A percentile compares a stretch with the other conserved stretches of the same genome.
These are phyloP conservation scores for Protodeltote pygarga DNA, from an alignment of 2,888 invertebrate genomes.

Conservation along the genomic window DNA sequence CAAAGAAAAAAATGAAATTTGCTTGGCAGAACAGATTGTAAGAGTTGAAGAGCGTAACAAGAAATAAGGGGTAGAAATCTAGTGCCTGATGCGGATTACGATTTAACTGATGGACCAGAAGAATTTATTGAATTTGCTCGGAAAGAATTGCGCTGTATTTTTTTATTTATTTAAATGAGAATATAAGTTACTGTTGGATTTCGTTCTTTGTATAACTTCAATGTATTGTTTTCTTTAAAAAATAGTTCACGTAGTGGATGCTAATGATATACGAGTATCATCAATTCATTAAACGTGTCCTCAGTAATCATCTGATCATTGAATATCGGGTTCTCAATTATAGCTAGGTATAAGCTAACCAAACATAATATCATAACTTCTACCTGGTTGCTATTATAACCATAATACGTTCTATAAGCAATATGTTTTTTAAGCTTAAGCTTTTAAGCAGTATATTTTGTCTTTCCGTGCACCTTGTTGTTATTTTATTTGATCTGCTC, in stretches of 20 bases:
- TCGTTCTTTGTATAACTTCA: neutral
- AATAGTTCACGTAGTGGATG: no score
- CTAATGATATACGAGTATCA: no score
- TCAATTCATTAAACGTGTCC: no score
- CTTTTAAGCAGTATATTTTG: constrained; percentile 63
- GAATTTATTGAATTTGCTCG: constrained; percentile 36
- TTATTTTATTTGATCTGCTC: constrained; percentile 80
- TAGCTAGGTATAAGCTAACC: no score
- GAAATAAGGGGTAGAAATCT: constrained; percentile 62
- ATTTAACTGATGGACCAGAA: constrained; percentile 36
- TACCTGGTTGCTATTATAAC: no score
- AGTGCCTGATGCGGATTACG: constrained; percentile 40
- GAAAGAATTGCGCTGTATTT: neutral
- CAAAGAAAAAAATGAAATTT: constrained; percentile 81
- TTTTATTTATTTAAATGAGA: constrained; percentile 9
- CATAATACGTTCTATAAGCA: no score
- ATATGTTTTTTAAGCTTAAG: no score
- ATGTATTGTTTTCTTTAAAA: no score
- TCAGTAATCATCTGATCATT: no score
- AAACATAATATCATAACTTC: no score
- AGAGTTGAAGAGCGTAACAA: constrained; percentile 64
- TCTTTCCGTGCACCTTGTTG: constrained; percentile 63
- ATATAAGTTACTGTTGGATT: constrained; percentile 2
- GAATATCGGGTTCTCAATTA: no score
- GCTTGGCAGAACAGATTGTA: constrained; percentile 71